Conservation (phyloP, 2,888 invertebrate genomes). For the Diaprepes abbreviatus region DNA sequence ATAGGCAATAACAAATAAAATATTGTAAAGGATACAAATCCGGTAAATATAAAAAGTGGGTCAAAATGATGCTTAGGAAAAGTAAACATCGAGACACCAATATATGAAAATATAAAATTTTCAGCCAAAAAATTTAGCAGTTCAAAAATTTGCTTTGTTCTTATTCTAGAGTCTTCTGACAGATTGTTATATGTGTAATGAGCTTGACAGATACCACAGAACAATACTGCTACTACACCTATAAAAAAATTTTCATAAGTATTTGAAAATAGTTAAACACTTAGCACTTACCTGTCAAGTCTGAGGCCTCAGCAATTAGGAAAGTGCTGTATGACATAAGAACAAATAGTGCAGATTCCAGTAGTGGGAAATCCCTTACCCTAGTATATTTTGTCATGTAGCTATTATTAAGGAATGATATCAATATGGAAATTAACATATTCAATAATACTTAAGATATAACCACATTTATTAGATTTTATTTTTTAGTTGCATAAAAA, state of each 20-base stretch:
- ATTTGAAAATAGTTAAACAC: not conserved
- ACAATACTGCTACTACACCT: constrained; percentile 96
- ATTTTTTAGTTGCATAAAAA: no score
- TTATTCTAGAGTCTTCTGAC: constrained; percentile 85
- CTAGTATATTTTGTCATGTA: constrained; percentile 95
- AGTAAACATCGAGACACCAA: constrained; percentile 98
- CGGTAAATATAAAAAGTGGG: constrained; percentile 89
- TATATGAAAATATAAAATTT: constrained; percentile 98
- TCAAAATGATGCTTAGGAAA: constrained; percentile 96
- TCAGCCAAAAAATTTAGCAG: constrained; percentile 96
- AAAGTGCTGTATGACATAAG: constrained; percentile 98
- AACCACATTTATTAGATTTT: no score
- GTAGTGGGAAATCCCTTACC: constrained; percentile 92
- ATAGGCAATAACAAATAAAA: constrained; percentile 13
- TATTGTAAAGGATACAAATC: constrained; percentile 97
- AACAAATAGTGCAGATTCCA: constrained; percentile 97
- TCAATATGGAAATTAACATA: no score
- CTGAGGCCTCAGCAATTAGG: constrained; percentile 94
- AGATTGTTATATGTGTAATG: constrained; percentile 99
- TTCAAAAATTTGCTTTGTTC: constrained; percentile 94
- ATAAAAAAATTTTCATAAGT: constrained; percentile 52
- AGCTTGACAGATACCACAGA: constrained; percentile 99
- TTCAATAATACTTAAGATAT: no score
- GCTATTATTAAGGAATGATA: constrained; percentile 12
- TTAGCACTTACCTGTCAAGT: constrained; percentile 91